A percentile compares a stretch with the other conserved stretches of the same genome.
Evolutionary conservation across 2,113 vertebrate genomes (phyloP).

Genomic region (Nothobranchius furzeri): DNA sequence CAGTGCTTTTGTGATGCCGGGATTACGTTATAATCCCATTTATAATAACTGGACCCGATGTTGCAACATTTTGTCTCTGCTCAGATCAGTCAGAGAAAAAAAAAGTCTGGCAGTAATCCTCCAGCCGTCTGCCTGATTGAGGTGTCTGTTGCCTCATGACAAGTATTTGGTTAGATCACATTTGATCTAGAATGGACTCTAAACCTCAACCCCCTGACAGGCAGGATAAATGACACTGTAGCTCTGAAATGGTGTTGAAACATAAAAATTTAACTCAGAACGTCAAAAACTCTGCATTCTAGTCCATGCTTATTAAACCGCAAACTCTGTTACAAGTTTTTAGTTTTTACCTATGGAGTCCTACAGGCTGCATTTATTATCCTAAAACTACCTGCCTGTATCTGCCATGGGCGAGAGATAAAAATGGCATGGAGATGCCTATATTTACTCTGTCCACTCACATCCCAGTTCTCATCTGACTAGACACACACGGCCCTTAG

Average conservation of each 20-base stretch:
- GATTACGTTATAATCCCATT: not conserved
- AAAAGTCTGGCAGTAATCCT: constrained; percentile 40
- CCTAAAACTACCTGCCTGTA: constrained; percentile 34
- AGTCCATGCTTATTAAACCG: constrained; percentile 26
- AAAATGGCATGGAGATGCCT: constrained; percentile 20
- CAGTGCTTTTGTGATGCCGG: not conserved
- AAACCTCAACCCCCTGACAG: constrained; percentile 52
- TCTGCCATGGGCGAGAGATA: constrained; percentile 34
- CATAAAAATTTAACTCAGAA: constrained; percentile 19
- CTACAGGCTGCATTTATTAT: constrained; percentile 45
- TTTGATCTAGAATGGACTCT: constrained; percentile 46
- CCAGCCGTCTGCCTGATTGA: constrained; percentile 55
- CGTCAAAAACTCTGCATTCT: constrained; percentile 18
- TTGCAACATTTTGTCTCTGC: constrained; percentile 23
- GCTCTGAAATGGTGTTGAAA: constrained; percentile 32
- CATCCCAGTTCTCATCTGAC: constrained; percentile 22
- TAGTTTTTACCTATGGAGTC: constrained; percentile 27
- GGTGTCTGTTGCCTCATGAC: constrained; percentile 58
- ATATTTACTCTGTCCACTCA: constrained; percentile 43
- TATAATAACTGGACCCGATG: not conserved
- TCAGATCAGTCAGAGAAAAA: constrained; percentile 31
- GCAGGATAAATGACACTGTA: constrained; percentile 21
- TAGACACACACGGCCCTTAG: constrained; percentile 14
- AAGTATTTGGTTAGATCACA: constrained; percentile 51
- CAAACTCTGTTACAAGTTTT: constrained; percentile 30